phyloP scores from a whole-genome alignment of 1,140 invertebrate species.

The Zaprionus africanus region DNA sequence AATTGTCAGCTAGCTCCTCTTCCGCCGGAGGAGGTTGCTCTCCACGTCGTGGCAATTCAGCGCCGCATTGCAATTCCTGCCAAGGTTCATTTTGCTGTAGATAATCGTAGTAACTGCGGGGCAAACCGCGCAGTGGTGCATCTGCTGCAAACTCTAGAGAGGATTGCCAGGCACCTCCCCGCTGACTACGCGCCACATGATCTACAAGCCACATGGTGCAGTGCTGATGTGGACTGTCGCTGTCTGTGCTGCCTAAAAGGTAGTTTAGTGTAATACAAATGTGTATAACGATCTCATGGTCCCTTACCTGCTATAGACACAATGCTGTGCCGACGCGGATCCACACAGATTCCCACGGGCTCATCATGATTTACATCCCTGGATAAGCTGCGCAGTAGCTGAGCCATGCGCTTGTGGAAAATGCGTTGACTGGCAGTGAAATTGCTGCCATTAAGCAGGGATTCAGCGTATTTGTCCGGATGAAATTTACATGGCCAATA shows the following conservation, averaged over 20 bases:
- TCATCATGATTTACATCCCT: slow-evolving; percentile 68
- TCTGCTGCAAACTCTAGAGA: slow-evolving; percentile 29
- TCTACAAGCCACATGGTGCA: slow-evolving; percentile 94
- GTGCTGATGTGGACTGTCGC: slow-evolving; percentile 92
- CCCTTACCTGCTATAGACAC: slow-evolving; percentile 87
- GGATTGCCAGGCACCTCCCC: slow-evolving; percentile 89
- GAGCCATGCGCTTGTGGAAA: slow-evolving; percentile 88
- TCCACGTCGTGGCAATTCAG: slow-evolving; percentile 48
- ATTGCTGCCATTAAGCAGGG: slow-evolving; percentile 86
- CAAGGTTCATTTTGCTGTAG: slow-evolving; percentile 34
- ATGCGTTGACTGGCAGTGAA: slow-evolving; percentile 87
- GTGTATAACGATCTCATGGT: no score
- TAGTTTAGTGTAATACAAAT: no score
- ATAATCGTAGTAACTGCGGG: slow-evolving; percentile 59
- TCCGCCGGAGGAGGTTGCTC: slow-evolving; percentile 55
- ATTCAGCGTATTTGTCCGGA: slow-evolving; percentile 90
- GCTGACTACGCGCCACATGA: slow-evolving; percentile 92
- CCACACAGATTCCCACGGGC: slow-evolving; percentile 88
- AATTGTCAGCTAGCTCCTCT: slow-evolving; percentile 58
- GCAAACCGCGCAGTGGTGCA: slow-evolving; percentile 53
- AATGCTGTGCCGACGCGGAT: slow-evolving; percentile 87
- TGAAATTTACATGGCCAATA: slow-evolving; percentile 95
- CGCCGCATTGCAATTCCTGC: slow-evolving; percentile 60
- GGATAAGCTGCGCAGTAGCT: slow-evolving; percentile 49
- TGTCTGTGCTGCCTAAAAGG: slow-evolving; percentile 57